Conservation (phyloP, 2,113 vertebrate genomes). For the Anolis sagrei region DNA sequence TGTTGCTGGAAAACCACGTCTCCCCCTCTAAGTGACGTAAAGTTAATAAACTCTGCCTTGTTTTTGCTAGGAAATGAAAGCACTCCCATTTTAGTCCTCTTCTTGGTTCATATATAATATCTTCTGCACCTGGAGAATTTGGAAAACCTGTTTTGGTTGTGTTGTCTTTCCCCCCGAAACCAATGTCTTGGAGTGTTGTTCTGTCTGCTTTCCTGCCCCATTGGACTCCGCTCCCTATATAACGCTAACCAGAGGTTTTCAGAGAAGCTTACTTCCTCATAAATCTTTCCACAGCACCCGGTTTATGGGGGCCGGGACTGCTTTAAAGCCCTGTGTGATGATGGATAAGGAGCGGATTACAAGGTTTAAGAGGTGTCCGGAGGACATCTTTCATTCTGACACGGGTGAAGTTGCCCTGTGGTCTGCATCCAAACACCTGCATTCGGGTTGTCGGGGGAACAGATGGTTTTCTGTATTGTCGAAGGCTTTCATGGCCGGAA, state of each 20-base stretch:
- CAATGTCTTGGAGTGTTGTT: fast-evolving
- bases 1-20: not conserved
- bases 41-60: not conserved
- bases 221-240: not conserved
- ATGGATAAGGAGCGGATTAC: conserved; percentile 7
- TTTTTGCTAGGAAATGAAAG: not conserved
- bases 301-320: not conserved
- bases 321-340: not conserved
- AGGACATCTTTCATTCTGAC: conserved; percentile 31
- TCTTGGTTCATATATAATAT: not conserved
- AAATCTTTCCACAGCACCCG: not conserved
- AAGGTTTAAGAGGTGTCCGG: conserved; percentile 29
- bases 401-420: fast-evolving
- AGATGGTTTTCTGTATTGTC: not conserved
- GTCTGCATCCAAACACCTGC: not conserved
- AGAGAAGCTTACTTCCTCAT: fast-evolving
- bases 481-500: too few species aligned
- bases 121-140: not conserved
- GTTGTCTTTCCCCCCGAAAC: not conserved
- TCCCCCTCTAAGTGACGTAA: too few species aligned
- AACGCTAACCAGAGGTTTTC: not conserved
- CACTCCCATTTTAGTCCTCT: not conserved
- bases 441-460: fast-evolving
- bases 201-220: fast-evolving
- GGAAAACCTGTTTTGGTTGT: not conserved